Percentiles rank a stretch among this genome's conserved stretches.
Conservation (phyloP, 2,888 invertebrate species). For the Acanthacorydalis orientalis region DNA sequence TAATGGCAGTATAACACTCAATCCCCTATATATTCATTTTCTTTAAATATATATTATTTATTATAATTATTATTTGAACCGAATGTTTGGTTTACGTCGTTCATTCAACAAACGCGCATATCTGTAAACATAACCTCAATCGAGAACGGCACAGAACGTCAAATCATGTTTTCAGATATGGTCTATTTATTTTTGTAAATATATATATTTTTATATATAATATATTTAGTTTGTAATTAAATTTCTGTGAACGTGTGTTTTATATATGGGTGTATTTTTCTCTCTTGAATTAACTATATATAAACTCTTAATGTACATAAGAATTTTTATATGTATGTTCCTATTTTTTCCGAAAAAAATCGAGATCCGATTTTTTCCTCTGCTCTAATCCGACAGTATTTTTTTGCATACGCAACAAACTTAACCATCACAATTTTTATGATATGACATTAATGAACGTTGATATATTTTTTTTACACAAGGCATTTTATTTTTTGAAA, state of each 20-base stretch:
- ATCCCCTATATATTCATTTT: not conserved
- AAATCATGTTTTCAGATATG: no score
- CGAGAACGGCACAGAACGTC: no score
- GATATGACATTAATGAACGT: constrained; percentile 24
- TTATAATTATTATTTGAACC: not conserved
- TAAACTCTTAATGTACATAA: not conserved
- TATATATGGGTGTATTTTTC: no score
- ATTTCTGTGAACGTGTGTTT: no score
- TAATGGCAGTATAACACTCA: constrained; percentile 20
- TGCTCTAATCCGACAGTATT: not conserved
- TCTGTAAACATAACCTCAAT: not conserved
- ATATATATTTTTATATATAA: no score
- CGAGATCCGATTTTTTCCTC: not conserved
- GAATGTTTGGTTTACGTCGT: not conserved
- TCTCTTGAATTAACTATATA: no score
- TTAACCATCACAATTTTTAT: constrained; percentile 8
- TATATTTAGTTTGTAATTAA: no score
- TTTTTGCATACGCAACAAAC: not conserved
- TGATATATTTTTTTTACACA: constrained; percentile 20
- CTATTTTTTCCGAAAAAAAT: not conserved
- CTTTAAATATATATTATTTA: not conserved
- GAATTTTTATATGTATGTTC: not conserved
- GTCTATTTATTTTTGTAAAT: no score
- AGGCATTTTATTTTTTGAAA: constrained; percentile 20
- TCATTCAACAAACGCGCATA: not conserved